Percentiles rank a stretch among this genome's conserved stretches.
phyloP scores from a whole-genome alignment of 2,113 vertebrate genomes.

The Melanerpes formicivorus region DNA sequence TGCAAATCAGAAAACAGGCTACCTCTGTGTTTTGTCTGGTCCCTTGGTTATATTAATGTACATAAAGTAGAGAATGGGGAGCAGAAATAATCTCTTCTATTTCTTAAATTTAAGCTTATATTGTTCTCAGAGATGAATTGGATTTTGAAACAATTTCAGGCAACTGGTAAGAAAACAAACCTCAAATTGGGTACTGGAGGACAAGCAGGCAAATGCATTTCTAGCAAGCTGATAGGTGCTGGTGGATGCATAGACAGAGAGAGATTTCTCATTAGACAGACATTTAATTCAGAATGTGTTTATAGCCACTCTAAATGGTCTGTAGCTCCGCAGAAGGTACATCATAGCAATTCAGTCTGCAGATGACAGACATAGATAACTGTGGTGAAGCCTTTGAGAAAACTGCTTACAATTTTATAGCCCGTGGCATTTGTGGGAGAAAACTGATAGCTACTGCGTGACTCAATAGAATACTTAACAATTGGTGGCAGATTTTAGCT shows the following conservation, averaged over 20 bases:
- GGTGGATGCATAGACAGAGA: not conserved
- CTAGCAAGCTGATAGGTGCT: constrained; percentile 9
- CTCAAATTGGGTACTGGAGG: not conserved
- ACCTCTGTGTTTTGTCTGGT: not conserved
- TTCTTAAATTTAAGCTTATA: not conserved
- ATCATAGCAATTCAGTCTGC: constrained; percentile 40
- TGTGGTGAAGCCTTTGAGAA: constrained; percentile 48
- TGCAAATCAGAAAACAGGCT: not conserved
- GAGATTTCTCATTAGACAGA: constrained; percentile 49
- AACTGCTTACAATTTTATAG: constrained; percentile 52
- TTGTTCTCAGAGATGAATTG: not conserved
- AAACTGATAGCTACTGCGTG: constrained; percentile 46
- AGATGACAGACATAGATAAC: constrained; percentile 62
- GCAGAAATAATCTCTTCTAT: not conserved
- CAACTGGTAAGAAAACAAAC: not conserved
- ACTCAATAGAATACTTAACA: constrained; percentile 50
- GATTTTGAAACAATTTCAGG: not conserved
- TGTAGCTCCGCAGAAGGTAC: constrained; percentile 45
- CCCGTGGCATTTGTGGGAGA: constrained; percentile 43
- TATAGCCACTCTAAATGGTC: not conserved
- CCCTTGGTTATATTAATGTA: not conserved
- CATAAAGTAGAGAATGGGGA: not conserved
- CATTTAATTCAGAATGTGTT: constrained; percentile 43
- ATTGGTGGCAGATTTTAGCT: constrained; percentile 54
- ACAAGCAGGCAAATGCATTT: not conserved